Base-by-base conservation (phyloP, 2,797 vertebrate genomes). In the Eidolon dupreanum region DNA sequence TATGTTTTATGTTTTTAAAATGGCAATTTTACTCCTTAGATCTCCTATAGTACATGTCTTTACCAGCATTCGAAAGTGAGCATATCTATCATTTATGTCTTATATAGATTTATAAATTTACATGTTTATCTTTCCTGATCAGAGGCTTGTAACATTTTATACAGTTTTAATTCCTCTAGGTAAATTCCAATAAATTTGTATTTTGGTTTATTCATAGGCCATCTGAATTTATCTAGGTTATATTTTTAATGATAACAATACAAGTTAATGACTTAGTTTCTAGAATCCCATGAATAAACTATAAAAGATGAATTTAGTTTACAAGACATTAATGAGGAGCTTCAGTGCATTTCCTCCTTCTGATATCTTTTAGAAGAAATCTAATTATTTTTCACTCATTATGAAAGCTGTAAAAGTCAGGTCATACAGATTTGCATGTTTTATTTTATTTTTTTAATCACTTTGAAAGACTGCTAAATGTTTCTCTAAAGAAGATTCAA, bases 221-320 rank as follows among this genome's bases (percentile, higher is more conserved):
- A 61, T 86, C 57, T 96, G 77, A 89, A 82, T 93, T 85, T 90
- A 38, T 87, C 68, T 85, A 41, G 57, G 26, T 87, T 91, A 86
- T 74, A 36, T 66, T 95, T 97, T 96, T 95, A 85, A 81, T 63
- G 49, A 78, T 63, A 88, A 83, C 9, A 88, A 91, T 96, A 95
- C 63, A 55, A 79, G 91, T 74, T 90, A 92, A 92, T 97, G 83
- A n/a, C 49, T 96, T 57, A 31, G 31, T 68, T 92, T 94, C 49
- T 86, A 38, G 63, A 96, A 91, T 82, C 20, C n/a, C 38, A 78
- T 95, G 68, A 93, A 93, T 97, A 94, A 96, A 94, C 93, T 93
- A 57, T 83, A 75, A 94, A 85, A 94, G 70, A 63, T 66, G 51
- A 87, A 38, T 77, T 94, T 95, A 55, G 88, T 94, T 94, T 86